Evolutionary conservation across 2,113 vertebrate species (phyloP), one percentile per base, ranked within the genome.

Genomic region (Eurystomus gularis): DNA sequence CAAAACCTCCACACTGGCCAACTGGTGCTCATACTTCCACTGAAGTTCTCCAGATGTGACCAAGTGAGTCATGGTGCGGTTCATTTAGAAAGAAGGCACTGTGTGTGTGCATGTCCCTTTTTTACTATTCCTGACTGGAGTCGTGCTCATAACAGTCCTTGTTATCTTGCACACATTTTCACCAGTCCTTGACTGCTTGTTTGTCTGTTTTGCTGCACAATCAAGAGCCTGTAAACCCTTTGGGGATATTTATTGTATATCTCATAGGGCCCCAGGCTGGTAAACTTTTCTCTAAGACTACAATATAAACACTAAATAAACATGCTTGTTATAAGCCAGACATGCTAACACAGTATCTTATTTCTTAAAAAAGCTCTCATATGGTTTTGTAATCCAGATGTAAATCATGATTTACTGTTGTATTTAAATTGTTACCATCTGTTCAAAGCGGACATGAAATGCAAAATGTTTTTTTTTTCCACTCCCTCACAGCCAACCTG

Each of bases 221-320:
- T 61, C 13, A 25, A 40, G n/a, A 71, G 40, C 17, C 61, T 69
- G 28, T 39, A 91, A 94, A 76, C 13, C 26, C 14, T 46, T 46
- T 60, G 58, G 25, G 46, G 8, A 29, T 84, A 60, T 82, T 95
- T 81, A 57, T 62, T 52, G 37, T 23, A 60, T 49, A 39, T 21
- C 42, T 37, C 51, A 49, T 9, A 82, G 46, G n/a, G 33, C 16
- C 69, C 20, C 40, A 86, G 48, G 28, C 58, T 65, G 25, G 46
- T 62, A 62, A 83, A n/a, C 0, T 61, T 89, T 94, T 55, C 49
- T 70, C 25, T 71, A 66, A 89, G 80, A 40, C 73, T 79, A n/a
- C n/a, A 51, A 35, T 29, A 82, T 65, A 82, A 95, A 91, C 54
- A 73, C 44, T 40, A 86, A 94, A 88, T 81, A 82, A 90, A 71